Evolutionary conservation across 1,140 invertebrate genomes (phyloP), one percentile per base, ranked within the genome.

Genomic region (Cataglyphis hispanica): DNA sequence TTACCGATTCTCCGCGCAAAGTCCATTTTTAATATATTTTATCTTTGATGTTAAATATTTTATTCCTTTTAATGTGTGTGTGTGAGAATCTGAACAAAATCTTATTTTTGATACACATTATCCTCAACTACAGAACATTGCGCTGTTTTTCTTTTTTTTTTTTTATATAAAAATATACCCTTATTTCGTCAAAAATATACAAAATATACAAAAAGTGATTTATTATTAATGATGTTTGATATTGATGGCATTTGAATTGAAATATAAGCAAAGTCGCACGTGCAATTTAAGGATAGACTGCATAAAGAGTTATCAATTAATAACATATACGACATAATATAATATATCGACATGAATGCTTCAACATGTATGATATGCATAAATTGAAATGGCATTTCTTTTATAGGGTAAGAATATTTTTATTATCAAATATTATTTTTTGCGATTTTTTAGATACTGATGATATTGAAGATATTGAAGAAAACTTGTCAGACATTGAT

Each of bases 1-100:
- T 91, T 91, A 16, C 91, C 89, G 5, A 93, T 88, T 67, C 85
- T 93, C 8, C 91, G 86, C 0, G 85, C 87, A 22, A 89, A 87
- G 67, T 93, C 91, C 92, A 93, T 93, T 2, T 60, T 25, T 13
- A 10, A 11, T 13, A 43, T 63, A 63, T 43, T 43, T 76, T 5
- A 22, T n/a, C 27, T 43, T 5, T 22, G 7, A 43, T 43, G 10
- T 22, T 43, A 66, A 63, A 25, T 11, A 4, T 64, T 11, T 64
- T 64, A 31, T 13, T 7, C 11, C n/a, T 19, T 31, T 34, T 11
- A 64, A 46, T 31, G 31, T 1, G 31, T 31, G 31, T 31, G 31
- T 31, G 31, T 64, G 13, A 34, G 5, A 50, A 43, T 22, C 22
- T 13, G 34, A 50, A 37, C 22, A 40, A 37, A 22, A 64, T 46